phyloP scores from a whole-genome alignment of 2,113 vertebrate genomes.

The Pardalotus punctatus region DNA sequence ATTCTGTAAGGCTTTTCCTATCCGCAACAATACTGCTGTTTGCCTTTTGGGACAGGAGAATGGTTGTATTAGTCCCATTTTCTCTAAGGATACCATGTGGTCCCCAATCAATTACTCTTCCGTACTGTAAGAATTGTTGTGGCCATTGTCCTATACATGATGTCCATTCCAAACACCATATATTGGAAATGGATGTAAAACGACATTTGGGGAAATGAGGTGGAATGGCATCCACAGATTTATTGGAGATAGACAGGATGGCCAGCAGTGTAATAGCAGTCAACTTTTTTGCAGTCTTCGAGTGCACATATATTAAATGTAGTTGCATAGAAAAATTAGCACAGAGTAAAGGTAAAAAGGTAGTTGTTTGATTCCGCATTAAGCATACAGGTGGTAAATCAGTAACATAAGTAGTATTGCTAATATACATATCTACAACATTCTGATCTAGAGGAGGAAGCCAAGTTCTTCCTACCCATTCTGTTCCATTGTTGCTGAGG shows the following conservation, averaged over 20 bases:
- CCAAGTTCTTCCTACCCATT: neutral
- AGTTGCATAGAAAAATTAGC: neutral
- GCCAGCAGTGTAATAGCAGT: neutral
- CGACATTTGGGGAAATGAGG: neutral
- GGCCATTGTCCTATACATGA: neutral
- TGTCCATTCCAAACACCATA: neutral
- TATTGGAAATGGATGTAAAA: neutral
- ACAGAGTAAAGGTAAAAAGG: neutral
- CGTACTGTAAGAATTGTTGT: neutral
- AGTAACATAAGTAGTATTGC: neutral
- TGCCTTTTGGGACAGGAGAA: neutral
- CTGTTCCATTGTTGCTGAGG: neutral
- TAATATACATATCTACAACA: neutral
- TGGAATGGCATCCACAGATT: neutral
- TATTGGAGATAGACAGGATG: neutral
- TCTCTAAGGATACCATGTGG: neutral
- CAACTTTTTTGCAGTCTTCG: neutral
- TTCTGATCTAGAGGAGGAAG: neutral
- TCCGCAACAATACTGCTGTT: neutral
- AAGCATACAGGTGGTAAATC: neutral
- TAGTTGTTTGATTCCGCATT: neutral
- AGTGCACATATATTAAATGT: neutral
- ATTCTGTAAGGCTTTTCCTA: too few species aligned
- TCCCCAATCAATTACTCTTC: neutral
- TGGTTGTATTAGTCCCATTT: neutral